Evolutionary conservation across 2,797 vertebrate species (phyloP).

Genomic region (Sebastiscus tertius): DNA sequence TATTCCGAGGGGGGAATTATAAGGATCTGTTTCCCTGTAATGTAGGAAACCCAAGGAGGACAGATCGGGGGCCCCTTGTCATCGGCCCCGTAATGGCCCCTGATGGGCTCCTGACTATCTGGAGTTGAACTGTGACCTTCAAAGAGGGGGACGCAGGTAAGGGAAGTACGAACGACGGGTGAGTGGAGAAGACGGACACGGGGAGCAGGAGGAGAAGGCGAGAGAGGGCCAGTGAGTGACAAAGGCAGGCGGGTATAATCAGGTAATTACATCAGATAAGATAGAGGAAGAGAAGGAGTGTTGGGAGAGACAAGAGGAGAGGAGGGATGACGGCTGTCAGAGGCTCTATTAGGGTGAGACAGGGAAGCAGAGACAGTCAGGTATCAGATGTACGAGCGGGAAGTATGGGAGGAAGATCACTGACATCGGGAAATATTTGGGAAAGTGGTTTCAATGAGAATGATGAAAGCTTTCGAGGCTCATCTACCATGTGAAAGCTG

Average conservation of each 20-base stretch:
- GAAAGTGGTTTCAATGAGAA: conserved; percentile 63
- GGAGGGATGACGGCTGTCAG: conserved; percentile 58
- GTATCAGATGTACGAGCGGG: conserved; percentile 66
- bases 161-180: conserved; percentile 49
- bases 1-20: conserved; percentile 82
- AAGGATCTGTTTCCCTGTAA: conserved; percentile 88
- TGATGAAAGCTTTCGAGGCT: conserved; percentile 44
- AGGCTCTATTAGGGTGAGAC: conserved; percentile 55
- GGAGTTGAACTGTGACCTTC: conserved; percentile 87
- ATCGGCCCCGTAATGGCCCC: conserved; percentile 85
- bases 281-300: conserved; percentile 61
- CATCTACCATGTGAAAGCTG: not conserved
- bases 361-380: conserved; percentile 50
- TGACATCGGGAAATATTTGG: conserved; percentile 65
- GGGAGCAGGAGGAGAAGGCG: conserved; percentile 20
- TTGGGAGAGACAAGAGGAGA: conserved; percentile 34
- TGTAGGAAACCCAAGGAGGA: conserved; percentile 85
- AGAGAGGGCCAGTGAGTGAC: conserved; percentile 52
- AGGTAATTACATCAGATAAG: conserved; percentile 72
- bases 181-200: conserved; percentile 35
- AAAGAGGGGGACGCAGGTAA: conserved; percentile 78
- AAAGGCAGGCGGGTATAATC: conserved; percentile 63
- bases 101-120: conserved; percentile 81
- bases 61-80: conserved; percentile 87
- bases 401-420: conserved; percentile 59